Conservation (phyloP, 2,888 invertebrate genomes). For the Drosophila differens region DNA sequence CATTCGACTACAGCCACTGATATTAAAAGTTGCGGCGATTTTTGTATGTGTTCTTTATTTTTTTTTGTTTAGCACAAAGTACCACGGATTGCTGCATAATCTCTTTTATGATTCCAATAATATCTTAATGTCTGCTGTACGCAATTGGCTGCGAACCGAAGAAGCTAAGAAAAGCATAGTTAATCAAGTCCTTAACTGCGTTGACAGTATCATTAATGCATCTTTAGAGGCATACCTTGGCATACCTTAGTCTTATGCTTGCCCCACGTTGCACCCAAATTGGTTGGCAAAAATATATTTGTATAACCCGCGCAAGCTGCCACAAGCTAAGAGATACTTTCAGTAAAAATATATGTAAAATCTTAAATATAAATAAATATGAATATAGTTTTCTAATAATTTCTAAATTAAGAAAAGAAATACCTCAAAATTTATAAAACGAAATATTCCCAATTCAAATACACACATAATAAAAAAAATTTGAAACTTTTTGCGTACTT, state of each 20-base stretch:
- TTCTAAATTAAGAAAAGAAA: not conserved
- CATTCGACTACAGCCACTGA: constrained; percentile 30
- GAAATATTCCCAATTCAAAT: not conserved
- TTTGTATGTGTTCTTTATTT: not conserved
- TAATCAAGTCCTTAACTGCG: not conserved
- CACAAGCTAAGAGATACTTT: not conserved
- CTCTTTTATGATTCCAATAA: constrained; percentile 3
- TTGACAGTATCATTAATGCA: not conserved
- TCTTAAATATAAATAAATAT: not conserved
- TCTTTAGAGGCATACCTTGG: not conserved
- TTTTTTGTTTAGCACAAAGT: not conserved
- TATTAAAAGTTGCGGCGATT: constrained; percentile 53
- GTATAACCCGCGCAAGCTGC: not conserved
- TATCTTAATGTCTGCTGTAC: constrained; percentile 1
- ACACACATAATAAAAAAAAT: not conserved
- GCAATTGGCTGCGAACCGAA: not conserved
- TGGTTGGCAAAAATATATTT: not conserved
- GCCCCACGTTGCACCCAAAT: not conserved
- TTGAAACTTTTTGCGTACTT: not conserved
- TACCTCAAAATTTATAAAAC: not conserved
- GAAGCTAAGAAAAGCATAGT: not conserved
- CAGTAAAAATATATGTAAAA: not conserved
- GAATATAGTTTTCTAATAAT: not conserved
- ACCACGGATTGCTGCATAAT: constrained; percentile 9
- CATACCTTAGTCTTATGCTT: not conserved